Percentiles rank a stretch among this genome's conserved stretches.
These are phyloP conservation scores for Paraplagusia blochii DNA, from an alignment of 2,113 vertebrate species.

Conservation along the genomic window DNA sequence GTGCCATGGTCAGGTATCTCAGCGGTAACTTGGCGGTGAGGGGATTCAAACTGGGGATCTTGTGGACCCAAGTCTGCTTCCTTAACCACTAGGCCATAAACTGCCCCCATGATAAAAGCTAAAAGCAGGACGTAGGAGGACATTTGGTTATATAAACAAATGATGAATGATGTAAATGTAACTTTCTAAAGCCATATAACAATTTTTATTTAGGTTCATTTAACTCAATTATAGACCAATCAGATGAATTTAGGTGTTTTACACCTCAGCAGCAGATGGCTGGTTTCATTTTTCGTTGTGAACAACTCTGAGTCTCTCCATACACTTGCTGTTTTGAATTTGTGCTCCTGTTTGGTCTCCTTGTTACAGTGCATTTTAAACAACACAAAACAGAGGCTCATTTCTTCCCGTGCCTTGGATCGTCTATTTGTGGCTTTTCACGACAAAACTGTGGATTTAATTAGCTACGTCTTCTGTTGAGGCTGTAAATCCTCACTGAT, in stretches of 20 bases:
- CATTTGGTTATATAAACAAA: too few relatives aligned
- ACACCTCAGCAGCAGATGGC: not conserved
- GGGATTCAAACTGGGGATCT: too few relatives aligned
- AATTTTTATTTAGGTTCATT: too few relatives aligned
- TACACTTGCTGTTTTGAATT: not conserved
- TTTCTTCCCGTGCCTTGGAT: not conserved
- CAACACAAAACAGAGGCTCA: not conserved
- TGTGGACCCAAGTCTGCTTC: too few relatives aligned
- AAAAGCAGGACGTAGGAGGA: too few relatives aligned
- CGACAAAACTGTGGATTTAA: conserved; percentile 11
- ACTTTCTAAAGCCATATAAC: too few relatives aligned
- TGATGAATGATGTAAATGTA: too few relatives aligned
- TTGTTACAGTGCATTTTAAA: not conserved
- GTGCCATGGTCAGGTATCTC: too few relatives aligned
- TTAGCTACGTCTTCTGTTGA: conserved; percentile 20
- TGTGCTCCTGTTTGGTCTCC: not conserved
- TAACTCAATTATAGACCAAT: too few relatives aligned
- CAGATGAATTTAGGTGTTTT: not conserved
- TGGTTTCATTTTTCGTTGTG: not conserved
- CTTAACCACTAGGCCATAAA: too few relatives aligned
- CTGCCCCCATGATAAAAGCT: too few relatives aligned
- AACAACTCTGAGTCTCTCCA: not conserved
- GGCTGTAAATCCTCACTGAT: conserved; percentile 12
- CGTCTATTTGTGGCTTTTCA: not conserved
- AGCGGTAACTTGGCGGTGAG: too few relatives aligned